These are phyloP conservation scores for Tyto alba DNA, from an alignment of 2,113 vertebrate genomes.

Conservation along the genomic window DNA sequence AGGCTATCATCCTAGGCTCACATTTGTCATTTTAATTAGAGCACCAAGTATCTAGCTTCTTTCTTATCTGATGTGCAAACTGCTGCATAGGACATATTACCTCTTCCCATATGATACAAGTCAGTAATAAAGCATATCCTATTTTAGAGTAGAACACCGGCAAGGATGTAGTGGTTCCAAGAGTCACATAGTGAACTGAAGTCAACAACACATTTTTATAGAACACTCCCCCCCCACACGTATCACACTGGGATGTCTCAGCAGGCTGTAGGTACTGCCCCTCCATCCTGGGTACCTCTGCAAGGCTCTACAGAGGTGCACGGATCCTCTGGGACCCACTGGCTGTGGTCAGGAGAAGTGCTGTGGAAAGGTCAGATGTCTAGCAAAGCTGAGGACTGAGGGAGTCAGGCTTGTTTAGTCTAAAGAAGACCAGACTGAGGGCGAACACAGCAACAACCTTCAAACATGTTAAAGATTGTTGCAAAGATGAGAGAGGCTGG, in stretches of 20 bases:
- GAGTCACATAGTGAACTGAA: neutral
- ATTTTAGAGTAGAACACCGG: neutral
- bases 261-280: neutral
- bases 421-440: neutral
- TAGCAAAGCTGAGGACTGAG: neutral
- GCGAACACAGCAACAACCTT: neutral
- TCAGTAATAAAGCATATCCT: neutral
- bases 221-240: accelerated
- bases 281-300: neutral
- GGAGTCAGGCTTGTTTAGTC: neutral
- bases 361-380: neutral
- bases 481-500: neutral
- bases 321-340: neutral
- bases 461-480: neutral
- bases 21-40: neutral
- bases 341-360: neutral
- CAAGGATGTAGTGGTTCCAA: neutral
- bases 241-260: neutral
- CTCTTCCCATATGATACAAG: neutral
- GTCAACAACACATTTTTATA: neutral
- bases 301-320: neutral
- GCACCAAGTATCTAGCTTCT: neutral
- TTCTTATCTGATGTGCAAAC: neutral
- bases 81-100: neutral
- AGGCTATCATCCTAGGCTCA: neutral